phyloP scores from a whole-genome alignment of 2,797 vertebrate species.

The Poecilia wingei region DNA sequence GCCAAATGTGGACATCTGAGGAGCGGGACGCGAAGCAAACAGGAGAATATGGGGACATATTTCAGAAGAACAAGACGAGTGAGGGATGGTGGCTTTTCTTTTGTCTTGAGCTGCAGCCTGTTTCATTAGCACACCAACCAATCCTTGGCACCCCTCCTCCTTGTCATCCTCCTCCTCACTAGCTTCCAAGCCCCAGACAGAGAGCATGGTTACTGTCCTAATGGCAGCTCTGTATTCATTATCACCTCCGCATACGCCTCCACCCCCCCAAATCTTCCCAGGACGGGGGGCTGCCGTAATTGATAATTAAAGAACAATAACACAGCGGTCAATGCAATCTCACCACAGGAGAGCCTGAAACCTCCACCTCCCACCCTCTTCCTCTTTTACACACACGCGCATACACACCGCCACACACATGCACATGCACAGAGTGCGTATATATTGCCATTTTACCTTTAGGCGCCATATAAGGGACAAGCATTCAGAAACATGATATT shows the following conservation, averaged over 20 bases:
- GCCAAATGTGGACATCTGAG: slow-evolving; percentile 16
- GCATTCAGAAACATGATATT: slow-evolving; percentile 22
- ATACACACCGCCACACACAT: slow-evolving; percentile 28
- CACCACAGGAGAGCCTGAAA: slow-evolving; percentile 73
- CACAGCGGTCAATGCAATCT: slow-evolving; percentile 84
- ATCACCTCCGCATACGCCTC: slow-evolving; percentile 77
- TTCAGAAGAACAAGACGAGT: slow-evolving; percentile 20
- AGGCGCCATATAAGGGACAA: slow-evolving; percentile 10
- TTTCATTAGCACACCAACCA: slow-evolving; percentile 80
- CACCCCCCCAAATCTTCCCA: slow-evolving; percentile 53
- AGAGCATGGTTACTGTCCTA: slow-evolving; percentile 75
- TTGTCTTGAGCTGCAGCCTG: slow-evolving; percentile 77
- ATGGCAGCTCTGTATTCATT: slow-evolving; percentile 84
- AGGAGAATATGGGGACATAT: slow-evolving; percentile 27
- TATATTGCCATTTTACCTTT: no score
- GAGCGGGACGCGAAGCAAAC: slow-evolving; percentile 50
- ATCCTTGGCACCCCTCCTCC: slow-evolving; percentile 42
- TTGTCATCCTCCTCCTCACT: slow-evolving; percentile 40
- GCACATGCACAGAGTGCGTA: slow-evolving; percentile 1
- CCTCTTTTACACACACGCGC: slow-evolving; percentile 20
- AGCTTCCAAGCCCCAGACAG: slow-evolving; percentile 66
- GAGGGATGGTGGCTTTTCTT: slow-evolving; percentile 65
- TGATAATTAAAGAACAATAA: slow-evolving; percentile 88
- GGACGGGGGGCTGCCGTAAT: slow-evolving; percentile 76
- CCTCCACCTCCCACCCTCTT: slow-evolving; percentile 42